Percentiles rank a stretch among this genome's conserved stretches.
Conservation (phyloP, 1,140 invertebrate genomes). For the Gonioctena quinquepunctata region DNA sequence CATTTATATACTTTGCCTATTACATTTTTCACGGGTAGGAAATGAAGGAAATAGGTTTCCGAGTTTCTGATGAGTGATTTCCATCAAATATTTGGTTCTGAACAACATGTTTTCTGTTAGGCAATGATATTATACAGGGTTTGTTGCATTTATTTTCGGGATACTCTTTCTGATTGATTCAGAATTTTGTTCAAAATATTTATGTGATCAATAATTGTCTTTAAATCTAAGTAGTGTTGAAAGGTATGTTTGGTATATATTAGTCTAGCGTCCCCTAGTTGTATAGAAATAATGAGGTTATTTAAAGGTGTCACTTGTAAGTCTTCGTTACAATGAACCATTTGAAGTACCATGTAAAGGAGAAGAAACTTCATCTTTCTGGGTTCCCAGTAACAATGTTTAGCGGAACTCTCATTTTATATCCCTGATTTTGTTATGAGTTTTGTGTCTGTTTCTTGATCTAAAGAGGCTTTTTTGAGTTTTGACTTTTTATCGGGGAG, state of each 20-base stretch:
- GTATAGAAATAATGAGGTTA: background rate
- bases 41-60: background rate
- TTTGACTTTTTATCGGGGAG: no score
- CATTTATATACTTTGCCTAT: slow-evolving; percentile 4
- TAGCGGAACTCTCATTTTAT: no score
- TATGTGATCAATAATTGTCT: background rate
- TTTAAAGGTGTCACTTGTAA: background rate
- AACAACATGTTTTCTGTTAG: background rate
- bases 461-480: no score
- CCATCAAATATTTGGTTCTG: background rate
- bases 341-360: no score
- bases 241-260: background rate
- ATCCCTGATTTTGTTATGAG: no score
- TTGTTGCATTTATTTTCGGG: background rate
- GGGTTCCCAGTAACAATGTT: no score
- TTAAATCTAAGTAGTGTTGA: no score
- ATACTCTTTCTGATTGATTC: background rate
- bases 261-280: background rate
- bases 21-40: background rate
- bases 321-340: no score
- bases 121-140: background rate
- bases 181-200: background rate
- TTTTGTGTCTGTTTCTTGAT: no score
- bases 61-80: background rate
- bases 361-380: no score